Conservation (phyloP, 2,888 invertebrate genomes). For the Ametastegia equiseti region DNA sequence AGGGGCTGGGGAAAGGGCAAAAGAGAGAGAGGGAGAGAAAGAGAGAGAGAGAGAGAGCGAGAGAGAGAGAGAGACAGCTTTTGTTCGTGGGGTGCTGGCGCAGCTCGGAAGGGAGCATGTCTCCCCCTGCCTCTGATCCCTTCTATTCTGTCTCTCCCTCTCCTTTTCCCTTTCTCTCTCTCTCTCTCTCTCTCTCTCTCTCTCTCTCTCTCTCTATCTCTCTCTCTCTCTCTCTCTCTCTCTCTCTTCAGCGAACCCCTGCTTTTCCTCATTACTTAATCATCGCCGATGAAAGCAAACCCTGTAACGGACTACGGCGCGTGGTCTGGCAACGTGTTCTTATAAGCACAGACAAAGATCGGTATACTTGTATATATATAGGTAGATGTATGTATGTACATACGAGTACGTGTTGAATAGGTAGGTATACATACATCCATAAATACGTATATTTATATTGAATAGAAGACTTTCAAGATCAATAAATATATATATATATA, state of each 20-base stretch:
- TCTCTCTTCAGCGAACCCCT: slow-evolving; percentile 4
- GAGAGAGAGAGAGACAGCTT: neutral
- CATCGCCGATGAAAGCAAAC: slow-evolving; percentile 46
- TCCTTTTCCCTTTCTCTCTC: neutral
- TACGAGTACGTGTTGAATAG: too few species aligned
- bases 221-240: neutral
- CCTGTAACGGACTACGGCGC: slow-evolving; percentile 29
- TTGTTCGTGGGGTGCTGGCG: neutral
- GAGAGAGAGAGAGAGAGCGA: neutral
- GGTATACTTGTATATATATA: neutral
- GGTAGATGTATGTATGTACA: neutral
- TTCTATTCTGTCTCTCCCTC: neutral
- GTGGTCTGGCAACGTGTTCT: slow-evolving; percentile 26
- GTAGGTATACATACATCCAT: too few species aligned
- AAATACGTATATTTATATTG: neutral
- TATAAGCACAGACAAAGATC: too few species aligned
- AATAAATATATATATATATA: neutral
- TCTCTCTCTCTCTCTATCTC: neutral
- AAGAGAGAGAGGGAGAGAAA: neutral
- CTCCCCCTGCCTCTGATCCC: too few species aligned
- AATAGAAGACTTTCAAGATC: neutral
- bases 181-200: neutral
- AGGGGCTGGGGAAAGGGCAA: neutral
- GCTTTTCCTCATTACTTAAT: slow-evolving; percentile 49
- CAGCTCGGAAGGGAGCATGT: neutral